Base-by-base conservation (phyloP, 2,113 vertebrate species). In the Galeopterus variegatus region DNA sequence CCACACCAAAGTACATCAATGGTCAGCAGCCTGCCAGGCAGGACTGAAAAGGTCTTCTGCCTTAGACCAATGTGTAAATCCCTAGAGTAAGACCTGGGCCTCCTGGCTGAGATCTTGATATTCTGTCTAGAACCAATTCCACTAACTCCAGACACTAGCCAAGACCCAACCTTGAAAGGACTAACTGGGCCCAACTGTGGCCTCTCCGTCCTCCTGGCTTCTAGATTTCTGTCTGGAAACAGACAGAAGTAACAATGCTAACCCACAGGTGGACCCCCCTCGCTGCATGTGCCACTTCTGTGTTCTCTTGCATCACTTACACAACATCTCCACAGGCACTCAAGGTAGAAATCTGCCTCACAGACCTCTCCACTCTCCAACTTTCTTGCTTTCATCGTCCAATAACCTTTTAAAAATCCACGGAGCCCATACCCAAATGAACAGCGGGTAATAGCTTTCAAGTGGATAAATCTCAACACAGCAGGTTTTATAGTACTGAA, bases 371-470 rank as follows among this genome's bases (percentile, higher is more conserved):
- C 15, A 73, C 88, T 70, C 33, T 60, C 62, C 88, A 88, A 24
- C 11, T 73, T 91, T 72, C n/a, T 77, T 89, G 31, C 31, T 95
- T 86, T 79, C 6, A 31, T 77, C 67, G 77, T 69, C 92, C 19
- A 91, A 69, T 62, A 52, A 86, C 15, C 26, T 67, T 96, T 76
- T 64, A 84, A 88, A 93, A 88, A 45, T 17, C 19, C 54, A 60
- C 65, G 23, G 11, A 83, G 24, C 48, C 90, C 84, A 90, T 10
- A 56, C 8, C 18, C 48, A 90, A 79, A 96, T 4, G 28, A 85
- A 17, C 24, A 94, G 65, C 28, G 89, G 24, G 14, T 65, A 18
- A 95, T 54, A 11, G 28, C 41, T 72, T 95, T 64, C 92, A n/a
- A 94, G 36, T 50, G 24, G 11, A 92, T 14, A 86, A 70, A 76